These are phyloP conservation scores for Scaeva pyrastri DNA, from an alignment of 2,888 invertebrate genomes.

Conservation along the genomic window DNA sequence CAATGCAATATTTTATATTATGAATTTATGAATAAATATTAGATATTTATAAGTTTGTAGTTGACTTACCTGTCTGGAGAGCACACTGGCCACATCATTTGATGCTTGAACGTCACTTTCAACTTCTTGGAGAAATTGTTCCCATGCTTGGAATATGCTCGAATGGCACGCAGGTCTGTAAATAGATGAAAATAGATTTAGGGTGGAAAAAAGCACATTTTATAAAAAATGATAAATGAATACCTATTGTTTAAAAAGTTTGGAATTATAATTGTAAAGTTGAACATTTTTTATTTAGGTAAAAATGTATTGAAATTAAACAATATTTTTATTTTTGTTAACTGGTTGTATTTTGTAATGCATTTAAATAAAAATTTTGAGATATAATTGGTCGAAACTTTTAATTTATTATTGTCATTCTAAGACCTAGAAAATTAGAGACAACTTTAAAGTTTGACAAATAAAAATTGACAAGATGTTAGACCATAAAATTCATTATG, in stretches of 20 bases:
- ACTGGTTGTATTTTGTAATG: no score
- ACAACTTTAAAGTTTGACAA: no score
- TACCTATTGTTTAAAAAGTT: no score
- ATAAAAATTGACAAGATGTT: no score
- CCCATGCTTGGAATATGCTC: conserved; percentile 95
- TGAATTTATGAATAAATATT: background rate
- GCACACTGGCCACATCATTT: conserved; percentile 92
- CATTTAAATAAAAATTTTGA: no score
- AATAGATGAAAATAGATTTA: conserved; percentile 8
- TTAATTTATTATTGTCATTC: no score
- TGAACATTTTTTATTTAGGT: no score
- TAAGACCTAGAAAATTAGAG: no score
- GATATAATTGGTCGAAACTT: no score
- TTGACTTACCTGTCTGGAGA: conserved; percentile 87
- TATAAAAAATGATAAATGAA: conserved; percentile 41
- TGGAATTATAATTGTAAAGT: background rate
- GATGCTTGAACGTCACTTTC: conserved; percentile 94
- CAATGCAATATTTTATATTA: background rate
- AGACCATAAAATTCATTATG: no score
- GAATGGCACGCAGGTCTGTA: conserved; percentile 90
- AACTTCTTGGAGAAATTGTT: conserved; percentile 94
- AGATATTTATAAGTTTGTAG: background rate
- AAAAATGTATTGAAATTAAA: no score
- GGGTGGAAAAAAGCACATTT: conserved; percentile 37
- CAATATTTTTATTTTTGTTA: no score